phyloP scores from a whole-genome alignment of 2,113 vertebrate genomes.

The Notarius lentiginosus region DNA sequence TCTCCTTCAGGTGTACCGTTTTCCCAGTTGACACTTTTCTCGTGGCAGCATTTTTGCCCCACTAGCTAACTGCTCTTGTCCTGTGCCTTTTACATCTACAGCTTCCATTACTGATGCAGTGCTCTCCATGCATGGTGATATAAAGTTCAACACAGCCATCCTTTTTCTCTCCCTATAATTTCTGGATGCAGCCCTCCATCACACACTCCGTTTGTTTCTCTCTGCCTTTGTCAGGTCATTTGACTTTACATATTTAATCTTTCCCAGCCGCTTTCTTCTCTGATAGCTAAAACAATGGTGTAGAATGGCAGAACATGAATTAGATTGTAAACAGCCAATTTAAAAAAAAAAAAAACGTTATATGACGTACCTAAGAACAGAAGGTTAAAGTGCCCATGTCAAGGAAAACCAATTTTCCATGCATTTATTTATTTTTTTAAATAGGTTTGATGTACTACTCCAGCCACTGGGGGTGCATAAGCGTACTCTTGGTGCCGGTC shows the following conservation, averaged over 20 bases:
- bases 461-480: no score
- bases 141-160: not conserved
- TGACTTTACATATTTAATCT: constrained; percentile 10
- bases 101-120: no score
- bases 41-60: no score
- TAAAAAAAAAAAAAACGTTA: not conserved
- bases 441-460: no score
- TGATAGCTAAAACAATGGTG: constrained; percentile 1
- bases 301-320: not conserved
- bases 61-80: not conserved
- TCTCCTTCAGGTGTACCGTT: not conserved
- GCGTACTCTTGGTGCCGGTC: no score
- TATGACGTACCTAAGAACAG: not conserved
- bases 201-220: not conserved
- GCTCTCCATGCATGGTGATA: not conserved
- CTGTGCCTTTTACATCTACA: not conserved
- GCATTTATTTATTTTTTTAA: no score
- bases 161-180: constrained; percentile 7
- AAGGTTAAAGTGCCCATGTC: not conserved
- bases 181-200: not conserved
- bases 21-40: not conserved
- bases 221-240: not conserved
- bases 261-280: constrained; percentile 10
- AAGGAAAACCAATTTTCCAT: not conserved
- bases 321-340: not conserved